Conservation (phyloP, 92 coral and sea anemone species). For the Umimayanthus kanabou region DNA sequence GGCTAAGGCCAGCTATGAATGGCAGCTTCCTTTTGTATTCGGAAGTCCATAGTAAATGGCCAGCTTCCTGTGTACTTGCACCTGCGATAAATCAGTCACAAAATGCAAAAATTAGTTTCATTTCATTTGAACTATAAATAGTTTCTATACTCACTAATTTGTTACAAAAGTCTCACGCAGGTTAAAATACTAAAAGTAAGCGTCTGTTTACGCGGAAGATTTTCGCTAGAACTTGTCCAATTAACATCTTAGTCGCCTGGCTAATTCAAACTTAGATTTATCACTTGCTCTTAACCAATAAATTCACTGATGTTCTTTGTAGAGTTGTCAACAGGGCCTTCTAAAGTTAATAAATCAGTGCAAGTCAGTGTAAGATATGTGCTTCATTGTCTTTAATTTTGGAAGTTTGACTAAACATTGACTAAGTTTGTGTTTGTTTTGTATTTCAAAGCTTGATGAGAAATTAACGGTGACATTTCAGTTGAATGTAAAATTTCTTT, state of each 20-base stretch:
- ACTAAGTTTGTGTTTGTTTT: conserved; percentile 73
- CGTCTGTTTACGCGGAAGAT: conserved; percentile 28
- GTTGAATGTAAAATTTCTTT: conserved; percentile 35
- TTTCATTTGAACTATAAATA: conserved; percentile 37
- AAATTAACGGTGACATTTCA: conserved; percentile 44
- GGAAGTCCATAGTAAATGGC: conserved; percentile 36
- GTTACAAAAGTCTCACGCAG: conserved; percentile 35
- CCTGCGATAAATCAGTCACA: conserved; percentile 30
- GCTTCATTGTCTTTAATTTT: conserved; percentile 54
- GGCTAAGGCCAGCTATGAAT: conserved; percentile 36
- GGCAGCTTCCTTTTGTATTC: conserved; percentile 48
- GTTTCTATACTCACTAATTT: conserved; percentile 29
- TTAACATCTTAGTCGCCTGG: conserved; percentile 33
- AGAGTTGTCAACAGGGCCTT: conserved; percentile 74
- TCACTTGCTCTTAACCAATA: conserved; percentile 38
- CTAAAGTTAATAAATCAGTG: conserved; percentile 54
- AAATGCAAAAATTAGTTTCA: conserved; percentile 20
- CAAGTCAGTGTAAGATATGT: conserved; percentile 56
- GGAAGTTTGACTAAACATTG: conserved; percentile 77
- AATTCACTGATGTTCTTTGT: conserved; percentile 14
- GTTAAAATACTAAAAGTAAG: conserved; percentile 29
- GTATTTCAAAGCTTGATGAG: conserved; percentile 48
- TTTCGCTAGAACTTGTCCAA: conserved; percentile 35
- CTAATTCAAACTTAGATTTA: conserved; percentile 28
- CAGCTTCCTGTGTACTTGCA: conserved; percentile 37